Conservation (phyloP, 2,113 vertebrate genomes). For the Zapornia atra region DNA sequence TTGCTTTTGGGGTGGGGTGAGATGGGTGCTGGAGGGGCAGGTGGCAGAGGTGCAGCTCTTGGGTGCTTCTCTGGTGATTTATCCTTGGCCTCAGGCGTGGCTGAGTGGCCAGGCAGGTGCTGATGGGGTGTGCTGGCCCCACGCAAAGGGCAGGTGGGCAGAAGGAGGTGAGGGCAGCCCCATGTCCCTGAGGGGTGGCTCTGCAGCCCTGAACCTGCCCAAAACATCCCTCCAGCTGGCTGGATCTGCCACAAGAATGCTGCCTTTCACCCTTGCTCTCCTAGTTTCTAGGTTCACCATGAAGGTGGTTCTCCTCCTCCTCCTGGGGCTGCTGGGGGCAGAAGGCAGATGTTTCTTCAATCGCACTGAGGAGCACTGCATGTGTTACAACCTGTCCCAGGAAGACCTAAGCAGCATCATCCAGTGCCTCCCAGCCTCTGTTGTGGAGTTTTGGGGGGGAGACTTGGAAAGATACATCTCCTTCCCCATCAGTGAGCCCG, state of each 20-base stretch:
- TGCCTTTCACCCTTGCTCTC: background rate
- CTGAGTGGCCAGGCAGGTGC: accelerated
- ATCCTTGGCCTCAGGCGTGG: accelerated
- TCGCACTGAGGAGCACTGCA: constrained; percentile 41
- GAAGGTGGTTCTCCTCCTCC: background rate
- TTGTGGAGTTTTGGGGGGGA: constrained; percentile 69
- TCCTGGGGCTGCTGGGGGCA: background rate
- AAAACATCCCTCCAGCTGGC: background rate
- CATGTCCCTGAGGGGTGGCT: background rate
- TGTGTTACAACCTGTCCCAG: constrained; percentile 65
- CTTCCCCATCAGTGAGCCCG: background rate
- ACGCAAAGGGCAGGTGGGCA: accelerated
- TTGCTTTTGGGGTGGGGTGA: background rate
- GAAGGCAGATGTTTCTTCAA: constrained; percentile 40
- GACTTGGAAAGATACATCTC: constrained; percentile 26
- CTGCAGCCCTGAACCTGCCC: background rate
- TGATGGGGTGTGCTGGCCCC: background rate
- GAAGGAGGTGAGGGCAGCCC: background rate
- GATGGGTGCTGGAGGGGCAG: background rate
- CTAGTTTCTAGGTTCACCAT: background rate
- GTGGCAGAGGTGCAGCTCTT: background rate
- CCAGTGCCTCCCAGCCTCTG: constrained; percentile 42
- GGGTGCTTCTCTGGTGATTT: background rate
- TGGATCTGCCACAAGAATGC: background rate
- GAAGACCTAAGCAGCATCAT: background rate